Conservation (phyloP, 2,797 vertebrate species). For the Stomatorhinus walkeri region DNA sequence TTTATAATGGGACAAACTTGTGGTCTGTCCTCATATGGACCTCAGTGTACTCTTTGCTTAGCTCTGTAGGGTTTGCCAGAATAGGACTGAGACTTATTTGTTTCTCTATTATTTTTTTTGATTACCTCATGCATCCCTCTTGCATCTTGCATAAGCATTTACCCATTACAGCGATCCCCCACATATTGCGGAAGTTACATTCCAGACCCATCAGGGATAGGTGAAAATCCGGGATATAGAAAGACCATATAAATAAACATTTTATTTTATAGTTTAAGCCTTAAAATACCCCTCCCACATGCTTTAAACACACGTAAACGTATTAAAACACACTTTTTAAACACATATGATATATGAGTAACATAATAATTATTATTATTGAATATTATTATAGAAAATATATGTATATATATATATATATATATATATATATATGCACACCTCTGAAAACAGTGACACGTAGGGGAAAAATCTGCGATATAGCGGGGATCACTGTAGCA, state of each 20-base stretch:
- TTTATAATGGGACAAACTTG: background rate
- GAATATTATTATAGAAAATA: no score
- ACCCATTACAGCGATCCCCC: background rate
- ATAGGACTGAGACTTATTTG: background rate
- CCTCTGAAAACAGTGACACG: background rate
- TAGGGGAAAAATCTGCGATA: background rate
- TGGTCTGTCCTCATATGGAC: background rate
- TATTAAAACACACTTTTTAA: background rate
- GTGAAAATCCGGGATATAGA: no score
- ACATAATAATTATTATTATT: no score
- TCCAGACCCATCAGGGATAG: no score
- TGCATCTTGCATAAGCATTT: background rate
- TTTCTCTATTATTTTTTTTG: background rate
- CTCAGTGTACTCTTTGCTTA: background rate
- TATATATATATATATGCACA: background rate
- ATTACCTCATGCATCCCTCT: background rate
- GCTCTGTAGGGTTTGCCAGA: background rate
- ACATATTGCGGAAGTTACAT: no score
- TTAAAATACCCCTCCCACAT: background rate
- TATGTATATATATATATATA: background rate
- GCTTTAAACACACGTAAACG: background rate
- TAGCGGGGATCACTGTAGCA: background rate
- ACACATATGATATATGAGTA: background rate
- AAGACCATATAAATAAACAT: no score
- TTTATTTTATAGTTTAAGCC: background rate